These are phyloP conservation scores for Setipinna tenuifilis DNA, from an alignment of 2,797 vertebrate genomes.

Conservation along the genomic window DNA sequence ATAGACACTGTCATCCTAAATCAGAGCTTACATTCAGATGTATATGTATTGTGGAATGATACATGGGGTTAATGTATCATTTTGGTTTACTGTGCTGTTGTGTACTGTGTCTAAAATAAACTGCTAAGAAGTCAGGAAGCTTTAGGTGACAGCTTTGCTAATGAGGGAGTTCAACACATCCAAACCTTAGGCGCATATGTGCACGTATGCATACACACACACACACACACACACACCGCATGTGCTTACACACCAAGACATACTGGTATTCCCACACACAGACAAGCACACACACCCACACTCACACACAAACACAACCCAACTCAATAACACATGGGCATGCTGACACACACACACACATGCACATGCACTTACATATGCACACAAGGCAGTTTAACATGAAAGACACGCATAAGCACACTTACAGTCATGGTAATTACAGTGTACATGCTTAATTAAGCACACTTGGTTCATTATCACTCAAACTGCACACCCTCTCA, in stretches of 20 bases:
- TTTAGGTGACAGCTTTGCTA: neutral
- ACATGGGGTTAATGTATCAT: neutral
- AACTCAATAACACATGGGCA: too few relatives aligned
- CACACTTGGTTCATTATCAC: constrained; percentile 33
- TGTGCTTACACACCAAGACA: too few relatives aligned
- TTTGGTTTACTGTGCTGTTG: neutral
- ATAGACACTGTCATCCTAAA: too few relatives aligned
- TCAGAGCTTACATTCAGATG: too few relatives aligned
- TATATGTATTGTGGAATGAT: neutral
- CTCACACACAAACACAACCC: too few relatives aligned
- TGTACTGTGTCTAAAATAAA: neutral
- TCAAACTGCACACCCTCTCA: neutral
- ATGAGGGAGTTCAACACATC: neutral
- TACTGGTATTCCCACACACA: too few relatives aligned
- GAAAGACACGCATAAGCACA: neutral
- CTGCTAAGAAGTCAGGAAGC: neutral
- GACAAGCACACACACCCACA: too few relatives aligned
- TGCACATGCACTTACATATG: neutral
- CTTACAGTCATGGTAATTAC: constrained; percentile 13
- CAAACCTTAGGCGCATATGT: neutral
- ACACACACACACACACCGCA: neutral
- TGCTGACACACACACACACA: constrained; percentile 7
- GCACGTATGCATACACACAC: neutral
- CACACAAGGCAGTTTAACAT: neutral
- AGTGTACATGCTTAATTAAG: constrained; percentile 10